Conservation (phyloP, 2,113 vertebrate species). For the Pristiophorus japonicus region DNA sequence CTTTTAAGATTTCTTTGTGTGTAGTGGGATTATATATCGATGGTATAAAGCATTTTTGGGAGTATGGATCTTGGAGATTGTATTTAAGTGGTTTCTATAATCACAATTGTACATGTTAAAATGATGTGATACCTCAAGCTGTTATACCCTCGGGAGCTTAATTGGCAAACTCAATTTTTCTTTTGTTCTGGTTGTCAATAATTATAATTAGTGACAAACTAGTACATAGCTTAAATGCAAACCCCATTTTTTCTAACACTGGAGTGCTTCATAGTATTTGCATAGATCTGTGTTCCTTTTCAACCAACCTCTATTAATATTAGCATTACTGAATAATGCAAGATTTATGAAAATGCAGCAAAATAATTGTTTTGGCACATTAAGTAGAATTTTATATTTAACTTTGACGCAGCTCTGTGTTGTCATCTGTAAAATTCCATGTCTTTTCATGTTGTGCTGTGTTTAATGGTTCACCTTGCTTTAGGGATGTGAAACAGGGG, state of each 20-base stretch:
- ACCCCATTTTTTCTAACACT: too few species aligned
- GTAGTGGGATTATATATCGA: not conserved
- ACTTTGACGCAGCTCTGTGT: not conserved
- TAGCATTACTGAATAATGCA: not conserved
- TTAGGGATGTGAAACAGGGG: not conserved
- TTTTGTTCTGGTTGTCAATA: not conserved
- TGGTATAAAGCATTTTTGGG: not conserved
- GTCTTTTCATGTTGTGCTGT: not conserved
- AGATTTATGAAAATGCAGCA: not conserved
- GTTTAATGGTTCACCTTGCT: not conserved
- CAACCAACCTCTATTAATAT: not conserved
- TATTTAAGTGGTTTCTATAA: not conserved
- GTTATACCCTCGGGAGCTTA: not conserved
- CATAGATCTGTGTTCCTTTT: not conserved
- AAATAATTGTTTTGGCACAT: not conserved
- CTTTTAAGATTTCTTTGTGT: not conserved
- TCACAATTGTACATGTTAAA: not conserved
- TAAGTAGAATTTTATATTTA: constrained; percentile 9
- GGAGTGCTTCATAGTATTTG: not conserved
- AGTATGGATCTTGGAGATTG: not conserved
- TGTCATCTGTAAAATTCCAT: not conserved
- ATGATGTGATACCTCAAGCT: too few species aligned
- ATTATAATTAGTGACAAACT: not conserved
- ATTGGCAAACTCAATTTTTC: not conserved
- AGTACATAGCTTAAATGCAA: too few species aligned